Conservation (phyloP, 2,888 invertebrate genomes). For the Oscheius sp. region DNA sequence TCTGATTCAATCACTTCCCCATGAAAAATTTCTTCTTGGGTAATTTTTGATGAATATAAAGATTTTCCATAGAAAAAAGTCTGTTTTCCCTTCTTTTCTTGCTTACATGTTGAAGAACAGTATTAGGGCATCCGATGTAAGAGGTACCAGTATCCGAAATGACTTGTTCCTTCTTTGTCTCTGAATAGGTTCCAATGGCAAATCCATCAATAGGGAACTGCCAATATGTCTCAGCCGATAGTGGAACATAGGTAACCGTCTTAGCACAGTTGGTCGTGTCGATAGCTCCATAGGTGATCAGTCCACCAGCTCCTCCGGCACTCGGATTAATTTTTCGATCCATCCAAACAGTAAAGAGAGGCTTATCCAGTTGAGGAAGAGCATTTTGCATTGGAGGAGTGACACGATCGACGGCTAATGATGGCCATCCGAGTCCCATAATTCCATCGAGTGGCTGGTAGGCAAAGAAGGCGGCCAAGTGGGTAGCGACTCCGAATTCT, state of each 20-base stretch:
- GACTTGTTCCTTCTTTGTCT: constrained; percentile 42
- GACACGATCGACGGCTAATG: constrained; percentile 87
- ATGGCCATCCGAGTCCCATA: constrained; percentile 66
- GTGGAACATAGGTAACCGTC: constrained; percentile 53
- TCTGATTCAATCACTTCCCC: too few species aligned
- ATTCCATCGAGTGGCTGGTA: constrained; percentile 65
- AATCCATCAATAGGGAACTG: constrained; percentile 59
- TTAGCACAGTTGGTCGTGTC: constrained; percentile 61
- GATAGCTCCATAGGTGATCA: constrained; percentile 64
- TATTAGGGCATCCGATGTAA: constrained; percentile 54
- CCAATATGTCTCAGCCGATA: constrained; percentile 64
- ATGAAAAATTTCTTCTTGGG: too few species aligned
- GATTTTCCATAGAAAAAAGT: neutral
- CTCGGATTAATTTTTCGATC: constrained; percentile 70
- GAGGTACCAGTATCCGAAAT: constrained; percentile 66
- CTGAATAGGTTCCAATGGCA: constrained; percentile 49
- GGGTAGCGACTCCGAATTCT: constrained; percentile 58
- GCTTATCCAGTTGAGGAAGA: constrained; percentile 80
- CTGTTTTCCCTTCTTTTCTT: neutral
- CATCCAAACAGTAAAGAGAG: constrained; percentile 93
- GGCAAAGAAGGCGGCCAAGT: constrained; percentile 56
- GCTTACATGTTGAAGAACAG: constrained; percentile 36
- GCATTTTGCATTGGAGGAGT: constrained; percentile 90
- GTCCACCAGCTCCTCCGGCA: constrained; percentile 27
- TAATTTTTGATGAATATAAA: too few species aligned